Evolutionary conservation across 2,797 vertebrate species (phyloP), one percentile per base, ranked within the genome.

Genomic region (Myripristis jacobus): DNA sequence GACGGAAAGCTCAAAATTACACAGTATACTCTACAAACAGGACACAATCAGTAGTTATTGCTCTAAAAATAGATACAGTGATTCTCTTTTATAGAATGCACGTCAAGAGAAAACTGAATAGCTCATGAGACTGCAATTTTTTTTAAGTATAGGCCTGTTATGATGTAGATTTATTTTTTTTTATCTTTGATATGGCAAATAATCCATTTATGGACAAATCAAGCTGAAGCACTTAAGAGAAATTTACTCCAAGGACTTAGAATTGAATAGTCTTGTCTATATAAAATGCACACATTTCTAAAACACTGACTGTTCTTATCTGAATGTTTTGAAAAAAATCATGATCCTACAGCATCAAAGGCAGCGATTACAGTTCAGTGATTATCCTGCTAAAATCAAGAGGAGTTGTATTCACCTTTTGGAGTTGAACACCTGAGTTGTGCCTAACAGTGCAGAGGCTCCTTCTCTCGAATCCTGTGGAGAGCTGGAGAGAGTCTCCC

Each of bases 351-450:
- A 22, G 1, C 12, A 69, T 41, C 9, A 21, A 70, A 70, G 25
- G n/a, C 36, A 64, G 19, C 48, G 0, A 67, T 55, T 25, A 38
- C n/a, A 64, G 5, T 22, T 47, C 43, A 52, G 12, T 55, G 51
- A 21, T 15, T 53, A 38, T 73, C 6, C 6, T 31, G 31, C 16
- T 44, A 13, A 36, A 63, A 80, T 18, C 24, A 64, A 46, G 7
- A 46, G 16, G 69, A 68, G 62, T 66, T 51, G 68, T 60, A 86
- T 66, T 90, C 76, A 91, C 91, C 89, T 90, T 84, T 77, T 72
- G 72, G 61, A 85, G 67, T 80, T 66, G 36, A 78, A 65, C 57
- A 55, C 8, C 15, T 1, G 0, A 24, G 65, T 62, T 65, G 72
- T 73, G 55, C 24, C 38, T 52, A 72, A 70, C 67, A 22, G 68